These are phyloP conservation scores for Delia radicum DNA, from an alignment of 1,140 invertebrate species.

Conservation along the genomic window DNA sequence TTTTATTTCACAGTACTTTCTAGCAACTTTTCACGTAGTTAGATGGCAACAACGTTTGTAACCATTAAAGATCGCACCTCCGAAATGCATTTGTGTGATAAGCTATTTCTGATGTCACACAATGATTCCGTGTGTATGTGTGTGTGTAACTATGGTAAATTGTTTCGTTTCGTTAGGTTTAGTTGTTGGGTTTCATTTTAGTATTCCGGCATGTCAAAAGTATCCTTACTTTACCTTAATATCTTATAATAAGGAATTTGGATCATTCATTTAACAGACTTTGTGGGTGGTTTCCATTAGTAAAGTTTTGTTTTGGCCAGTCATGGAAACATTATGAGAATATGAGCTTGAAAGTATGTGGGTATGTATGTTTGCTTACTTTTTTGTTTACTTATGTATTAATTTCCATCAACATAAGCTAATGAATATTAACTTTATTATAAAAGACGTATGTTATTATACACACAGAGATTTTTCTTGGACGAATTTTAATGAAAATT, in stretches of 20 bases:
- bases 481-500: no score
- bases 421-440: background rate
- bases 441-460: no score
- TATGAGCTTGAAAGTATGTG: background rate
- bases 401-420: background rate
- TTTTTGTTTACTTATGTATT: background rate
- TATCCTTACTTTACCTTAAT: background rate
- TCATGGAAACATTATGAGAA: background rate
- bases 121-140: background rate
- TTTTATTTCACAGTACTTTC: no score
- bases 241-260: background rate
- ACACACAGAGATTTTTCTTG: no score
- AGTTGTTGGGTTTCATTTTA: background rate
- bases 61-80: background rate
- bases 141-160: background rate
- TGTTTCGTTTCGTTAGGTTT: background rate
- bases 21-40: no score
- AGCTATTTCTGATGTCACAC: background rate
- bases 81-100: background rate
- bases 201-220: background rate
- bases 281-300: background rate
- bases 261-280: background rate
- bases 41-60: background rate
- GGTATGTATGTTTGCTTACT: background rate
- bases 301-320: background rate